Base-by-base conservation (phyloP, 2,888 invertebrate genomes). In the Drosophila histrio region DNA sequence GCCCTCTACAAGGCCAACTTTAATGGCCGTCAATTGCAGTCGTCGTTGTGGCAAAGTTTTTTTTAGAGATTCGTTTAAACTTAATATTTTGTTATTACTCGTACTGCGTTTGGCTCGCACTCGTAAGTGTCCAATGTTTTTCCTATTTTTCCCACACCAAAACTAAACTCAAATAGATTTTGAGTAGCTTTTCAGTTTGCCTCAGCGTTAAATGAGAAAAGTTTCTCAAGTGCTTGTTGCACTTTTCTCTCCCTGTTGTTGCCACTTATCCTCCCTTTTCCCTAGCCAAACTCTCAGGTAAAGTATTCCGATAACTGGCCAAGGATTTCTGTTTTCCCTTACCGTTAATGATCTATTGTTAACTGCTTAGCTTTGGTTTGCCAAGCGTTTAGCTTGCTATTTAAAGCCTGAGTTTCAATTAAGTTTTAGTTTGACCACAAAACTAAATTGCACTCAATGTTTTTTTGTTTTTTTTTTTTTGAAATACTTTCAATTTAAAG, bases 101-200 rank as follows among this genome's bases (percentile, higher is more conserved):
- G 47, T 21, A 34, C 32, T 34, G 13, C 7, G 15, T 68, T 68
- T 47, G 26, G 44, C 7, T 19, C 19, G 22, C 9, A 21, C 53
- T 52, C 56, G 34, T 60, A 76, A 80, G 87, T 87, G 84, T 84
- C 63, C 84, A 68, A 53, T 72, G 77, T 63, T 71, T 79, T 72
- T 47, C 47, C 32, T 39, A 34, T 57, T 41, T 30, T 28, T 24
- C 28, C 34, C 17, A 19, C 44, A 24, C 46, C 43, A 39, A 15
- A 61, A 50, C 39, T 13, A 49, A 70, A 77, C 68, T 87, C 85
- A 83, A 83, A 87, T 83, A 83, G 86, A 79, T 88, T 86, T 86
- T 79, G 83, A 87, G 87, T 78, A 87, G 82, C 82, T 87, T 87
- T 81, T 81, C 62, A 87, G 87, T 87, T 87, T 77, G 88, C 79